phyloP scores from a whole-genome alignment of 2,113 vertebrate species.

The Regulus satrapa region DNA sequence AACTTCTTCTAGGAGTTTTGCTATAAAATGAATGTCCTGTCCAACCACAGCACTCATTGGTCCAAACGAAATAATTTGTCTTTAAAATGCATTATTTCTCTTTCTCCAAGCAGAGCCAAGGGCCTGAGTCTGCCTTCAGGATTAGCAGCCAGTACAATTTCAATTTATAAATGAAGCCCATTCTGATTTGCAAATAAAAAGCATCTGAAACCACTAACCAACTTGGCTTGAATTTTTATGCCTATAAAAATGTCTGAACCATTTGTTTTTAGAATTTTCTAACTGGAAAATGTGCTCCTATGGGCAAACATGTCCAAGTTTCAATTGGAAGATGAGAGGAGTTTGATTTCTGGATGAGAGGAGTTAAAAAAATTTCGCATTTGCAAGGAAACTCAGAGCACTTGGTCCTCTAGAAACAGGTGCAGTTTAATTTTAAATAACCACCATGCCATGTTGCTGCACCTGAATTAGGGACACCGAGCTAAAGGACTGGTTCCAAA shows the following conservation, averaged over 20 bases:
- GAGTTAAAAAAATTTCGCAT: background rate
- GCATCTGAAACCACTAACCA: conserved; percentile 61
- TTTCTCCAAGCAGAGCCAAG: background rate
- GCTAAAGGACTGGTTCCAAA: background rate
- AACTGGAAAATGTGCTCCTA: conserved; percentile 43
- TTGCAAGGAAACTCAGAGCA: background rate
- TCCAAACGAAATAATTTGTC: conserved; percentile 56
- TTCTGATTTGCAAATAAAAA: conserved; percentile 43
- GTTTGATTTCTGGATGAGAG: background rate
- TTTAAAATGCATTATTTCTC: background rate
- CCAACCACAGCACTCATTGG: conserved; percentile 38
- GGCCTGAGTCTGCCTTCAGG: background rate
- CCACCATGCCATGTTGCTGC: background rate
- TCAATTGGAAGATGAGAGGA: background rate
- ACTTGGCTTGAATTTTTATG: conserved; percentile 24
- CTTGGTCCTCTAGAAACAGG: background rate
- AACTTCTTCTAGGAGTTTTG: background rate
- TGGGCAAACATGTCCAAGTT: background rate
- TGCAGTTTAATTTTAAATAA: background rate
- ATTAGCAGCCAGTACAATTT: background rate
- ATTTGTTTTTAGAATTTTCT: conserved; percentile 63
- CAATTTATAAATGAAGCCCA: conserved; percentile 30
- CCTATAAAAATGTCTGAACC: conserved; percentile 63
- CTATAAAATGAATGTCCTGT: background rate
- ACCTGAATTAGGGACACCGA: rapidly evolving